Conservation (phyloP, 2,888 invertebrate species). For the Anorthoa munda region DNA sequence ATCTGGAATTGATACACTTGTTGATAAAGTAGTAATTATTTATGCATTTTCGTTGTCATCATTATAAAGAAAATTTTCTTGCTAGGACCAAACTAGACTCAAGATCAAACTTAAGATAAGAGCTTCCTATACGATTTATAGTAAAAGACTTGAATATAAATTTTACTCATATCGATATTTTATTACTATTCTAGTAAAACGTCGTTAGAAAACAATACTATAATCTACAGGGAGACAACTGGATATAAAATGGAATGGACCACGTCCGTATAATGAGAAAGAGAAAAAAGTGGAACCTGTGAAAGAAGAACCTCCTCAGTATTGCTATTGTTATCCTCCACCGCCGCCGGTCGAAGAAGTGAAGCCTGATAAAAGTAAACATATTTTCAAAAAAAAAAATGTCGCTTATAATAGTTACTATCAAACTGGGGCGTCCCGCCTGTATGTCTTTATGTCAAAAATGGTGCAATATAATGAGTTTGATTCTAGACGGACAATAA, state of each 20-base stretch:
- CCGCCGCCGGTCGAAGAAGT: not conserved
- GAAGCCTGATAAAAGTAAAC: slow-evolving; percentile 16
- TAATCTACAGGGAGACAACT: slow-evolving; percentile 26
- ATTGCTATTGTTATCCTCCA: not conserved
- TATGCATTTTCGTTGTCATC: not conserved
- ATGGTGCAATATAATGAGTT: not conserved
- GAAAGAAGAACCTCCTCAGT: not conserved
- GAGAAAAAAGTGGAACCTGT: not conserved
- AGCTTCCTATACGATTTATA: not conserved
- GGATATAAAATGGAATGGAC: slow-evolving; percentile 23
- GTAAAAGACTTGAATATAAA: not conserved
- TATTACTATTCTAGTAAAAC: slow-evolving; percentile 1
- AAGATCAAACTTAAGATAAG: not conserved
- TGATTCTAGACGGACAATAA: not conserved
- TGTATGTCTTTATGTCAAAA: too few species aligned
- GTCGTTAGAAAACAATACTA: not conserved
- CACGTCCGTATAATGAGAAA: slow-evolving; percentile 2
- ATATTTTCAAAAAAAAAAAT: too few species aligned
- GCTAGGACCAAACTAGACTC: not conserved
- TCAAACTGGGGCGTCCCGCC: too few species aligned
- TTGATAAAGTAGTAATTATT: not conserved
- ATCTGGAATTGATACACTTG: not conserved
- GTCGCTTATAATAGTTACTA: too few species aligned
- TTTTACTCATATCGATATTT: slow-evolving; percentile 2
- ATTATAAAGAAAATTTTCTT: not conserved